phyloP scores from a whole-genome alignment of 2,797 vertebrate species.

The Dryobates pubescens region DNA sequence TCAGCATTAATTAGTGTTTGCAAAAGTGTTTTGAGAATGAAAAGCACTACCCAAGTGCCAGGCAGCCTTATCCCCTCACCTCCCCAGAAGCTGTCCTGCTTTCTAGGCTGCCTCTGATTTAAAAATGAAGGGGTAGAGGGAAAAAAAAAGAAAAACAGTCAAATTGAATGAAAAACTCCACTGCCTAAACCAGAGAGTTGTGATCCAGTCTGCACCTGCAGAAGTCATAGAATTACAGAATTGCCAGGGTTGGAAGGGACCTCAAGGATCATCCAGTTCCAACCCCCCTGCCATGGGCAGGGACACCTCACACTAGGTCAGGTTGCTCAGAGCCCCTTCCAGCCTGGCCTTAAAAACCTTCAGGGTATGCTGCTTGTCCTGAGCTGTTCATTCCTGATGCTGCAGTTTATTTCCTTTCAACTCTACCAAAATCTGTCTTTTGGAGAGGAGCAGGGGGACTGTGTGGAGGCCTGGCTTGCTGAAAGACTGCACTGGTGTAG shows the following conservation, averaged over 20 bases:
- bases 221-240: too few species aligned
- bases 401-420: background rate
- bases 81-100: conserved; percentile 29
- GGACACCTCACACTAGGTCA: too few species aligned
- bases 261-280: too few species aligned
- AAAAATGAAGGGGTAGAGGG: conserved; percentile 19
- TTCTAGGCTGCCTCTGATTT: conserved; percentile 44
- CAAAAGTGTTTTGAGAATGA: conserved; percentile 62
- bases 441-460: background rate
- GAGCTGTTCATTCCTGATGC: background rate
- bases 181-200: conserved; percentile 5
- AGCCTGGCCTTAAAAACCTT: too few species aligned
- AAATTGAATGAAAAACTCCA: conserved; percentile 27
- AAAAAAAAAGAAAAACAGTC: conserved; percentile 12
- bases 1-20: conserved; percentile 68
- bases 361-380: background rate
- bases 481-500: background rate
- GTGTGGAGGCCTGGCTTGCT: background rate
- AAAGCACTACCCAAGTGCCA: conserved; percentile 36
- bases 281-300: too few species aligned
- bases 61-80: conserved; percentile 29
- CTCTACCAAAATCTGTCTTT: background rate
- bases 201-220: background rate
- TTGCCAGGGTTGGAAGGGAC: too few species aligned
- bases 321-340: too few species aligned